Conservation (phyloP, 2,888 invertebrate species). For the Acrocyrtus sp. region DNA sequence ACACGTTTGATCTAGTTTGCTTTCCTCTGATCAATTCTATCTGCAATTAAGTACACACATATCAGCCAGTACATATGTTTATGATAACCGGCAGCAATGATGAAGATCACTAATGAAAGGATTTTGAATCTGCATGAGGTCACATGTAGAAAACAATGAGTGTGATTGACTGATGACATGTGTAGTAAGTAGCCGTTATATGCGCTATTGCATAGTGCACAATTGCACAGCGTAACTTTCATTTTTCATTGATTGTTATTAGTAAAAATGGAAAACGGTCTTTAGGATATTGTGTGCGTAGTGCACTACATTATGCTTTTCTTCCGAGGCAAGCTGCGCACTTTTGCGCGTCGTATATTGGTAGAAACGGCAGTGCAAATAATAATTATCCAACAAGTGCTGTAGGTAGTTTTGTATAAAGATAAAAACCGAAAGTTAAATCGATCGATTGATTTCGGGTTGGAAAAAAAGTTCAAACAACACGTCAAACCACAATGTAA, state of each 20-base stretch:
- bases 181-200: too few species aligned
- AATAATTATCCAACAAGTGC: too few species aligned
- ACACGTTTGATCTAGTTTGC: slow-evolving; percentile 37
- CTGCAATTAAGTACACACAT: slow-evolving; percentile 32
- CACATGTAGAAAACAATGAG: slow-evolving; percentile 1
- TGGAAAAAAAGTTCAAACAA: slow-evolving; percentile 22
- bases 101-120: background rate
- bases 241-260: slow-evolving; percentile 43
- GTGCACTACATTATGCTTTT: too few species aligned
- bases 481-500: slow-evolving; percentile 44
- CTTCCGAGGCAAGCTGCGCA: too few species aligned
- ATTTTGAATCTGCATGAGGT: slow-evolving; percentile 13
- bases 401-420: slow-evolving; percentile 11
- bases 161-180: background rate
- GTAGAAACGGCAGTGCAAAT: background rate
- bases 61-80: too few species aligned
- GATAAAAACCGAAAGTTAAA: slow-evolving; percentile 44
- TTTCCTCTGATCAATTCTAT: slow-evolving; percentile 12
- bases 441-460: slow-evolving; percentile 6
- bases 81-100: background rate
- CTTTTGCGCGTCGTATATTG: background rate
- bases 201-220: too few species aligned
- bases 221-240: slow-evolving; percentile 36
- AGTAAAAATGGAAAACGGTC: slow-evolving; percentile 27
- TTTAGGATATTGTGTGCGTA: background rate